Base-by-base conservation (phyloP, 2,797 vertebrate species). In the Macroramphosus scolopax region DNA sequence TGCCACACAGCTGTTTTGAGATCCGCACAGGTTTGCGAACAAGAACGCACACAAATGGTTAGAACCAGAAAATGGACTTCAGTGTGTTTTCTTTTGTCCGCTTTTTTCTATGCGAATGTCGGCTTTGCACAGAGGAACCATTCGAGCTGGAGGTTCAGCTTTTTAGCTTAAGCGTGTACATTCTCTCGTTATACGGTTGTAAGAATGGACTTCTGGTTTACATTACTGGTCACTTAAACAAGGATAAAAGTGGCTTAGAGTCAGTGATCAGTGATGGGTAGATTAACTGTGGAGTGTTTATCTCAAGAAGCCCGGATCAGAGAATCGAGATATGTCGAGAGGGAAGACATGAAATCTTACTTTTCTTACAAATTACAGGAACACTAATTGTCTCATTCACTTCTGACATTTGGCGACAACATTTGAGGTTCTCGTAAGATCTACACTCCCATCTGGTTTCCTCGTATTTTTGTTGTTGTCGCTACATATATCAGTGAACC, bases 201-300 rank as follows among this genome's bases (percentile, higher is more conserved):
- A 71, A 40, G 44, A 68, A 64, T 56, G 40, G 34, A 68, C 51
- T 66, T 52, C 41, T 68, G 52, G 53, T 77, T 58, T 53, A 44
- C 61, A 70, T 74, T 75, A 35, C 46, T 62, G 64, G 56, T 81
- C 63, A 73, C 62, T 75, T 75, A 47, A 72, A 53, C 69, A 51
- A 51, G 66, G 70, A 84, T 83, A 72, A 83, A 78, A 72, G 67
- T 57, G 53, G 51, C 56, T 84, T 71, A 65, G 48, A 80, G 71
- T 59, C 63, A 36, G 58, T 65, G 74, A 81, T 84, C 68, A 79
- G 51, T 68, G 38, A 66, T 63, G 54, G 57, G 40, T 59, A 72
- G 68, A 77, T 66, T 70, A 66, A 80, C 73, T 82, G 62, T 50
- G 35, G 58, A 72, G 52, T 72, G 45, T 73, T 82, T 80, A 82